phyloP scores from a whole-genome alignment of 1,140 invertebrate species.

The Piezodorus guildinii region DNA sequence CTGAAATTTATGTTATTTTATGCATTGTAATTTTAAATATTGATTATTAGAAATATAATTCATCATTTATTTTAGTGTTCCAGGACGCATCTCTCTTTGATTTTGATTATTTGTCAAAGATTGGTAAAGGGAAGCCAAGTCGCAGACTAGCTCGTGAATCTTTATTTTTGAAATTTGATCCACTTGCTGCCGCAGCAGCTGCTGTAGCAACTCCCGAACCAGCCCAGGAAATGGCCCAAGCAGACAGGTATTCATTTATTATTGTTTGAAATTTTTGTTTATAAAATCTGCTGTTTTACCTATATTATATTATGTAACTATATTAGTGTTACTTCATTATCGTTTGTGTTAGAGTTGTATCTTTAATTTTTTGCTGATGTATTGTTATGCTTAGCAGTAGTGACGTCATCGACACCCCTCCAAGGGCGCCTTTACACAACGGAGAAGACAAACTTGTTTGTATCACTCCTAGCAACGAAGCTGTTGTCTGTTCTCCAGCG shows the following conservation, averaged over 20 bases:
- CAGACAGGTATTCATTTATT: not conserved
- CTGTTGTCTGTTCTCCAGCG: not conserved
- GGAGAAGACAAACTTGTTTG: not conserved
- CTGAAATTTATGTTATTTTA: too few relatives aligned
- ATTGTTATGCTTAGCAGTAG: too few relatives aligned
- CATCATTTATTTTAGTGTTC: not conserved
- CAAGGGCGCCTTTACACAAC: not conserved
- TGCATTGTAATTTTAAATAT: too few relatives aligned
- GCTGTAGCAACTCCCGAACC: not conserved
- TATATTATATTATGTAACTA: too few relatives aligned
- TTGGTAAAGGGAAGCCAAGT: not conserved
- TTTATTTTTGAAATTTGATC: constrained; percentile 7
- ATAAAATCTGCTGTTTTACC: too few relatives aligned
- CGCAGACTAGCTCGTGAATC: not conserved
- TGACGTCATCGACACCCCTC: not conserved
- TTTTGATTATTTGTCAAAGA: constrained; percentile 1
- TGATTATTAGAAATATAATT: not conserved
- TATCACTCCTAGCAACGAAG: not conserved
- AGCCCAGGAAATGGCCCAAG: not conserved
- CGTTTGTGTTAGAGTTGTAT: too few relatives aligned
- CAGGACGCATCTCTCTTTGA: constrained; percentile 1
- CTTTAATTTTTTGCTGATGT: too few relatives aligned
- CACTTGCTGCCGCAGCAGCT: not conserved
- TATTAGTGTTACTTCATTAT: too few relatives aligned
- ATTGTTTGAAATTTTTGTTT: too few relatives aligned